phyloP scores from a whole-genome alignment of 1,140 invertebrate species.

The Lamellibrachia luymesi region DNA sequence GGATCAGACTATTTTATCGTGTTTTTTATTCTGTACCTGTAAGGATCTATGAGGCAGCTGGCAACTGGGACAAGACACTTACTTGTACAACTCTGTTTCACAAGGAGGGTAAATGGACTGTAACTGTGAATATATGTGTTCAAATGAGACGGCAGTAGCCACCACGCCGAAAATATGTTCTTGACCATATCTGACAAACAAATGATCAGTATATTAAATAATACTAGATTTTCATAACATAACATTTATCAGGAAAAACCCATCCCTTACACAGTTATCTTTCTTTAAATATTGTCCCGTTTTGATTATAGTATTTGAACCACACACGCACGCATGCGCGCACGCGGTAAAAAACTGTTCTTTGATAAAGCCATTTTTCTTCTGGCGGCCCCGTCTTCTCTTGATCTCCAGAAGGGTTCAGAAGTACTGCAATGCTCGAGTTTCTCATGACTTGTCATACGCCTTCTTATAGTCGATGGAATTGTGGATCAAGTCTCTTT shows the following conservation, averaged over 20 bases:
- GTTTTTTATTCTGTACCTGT: too few relatives aligned
- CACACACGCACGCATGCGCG: neutral
- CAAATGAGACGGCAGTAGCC: neutral
- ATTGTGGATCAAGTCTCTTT: too few relatives aligned
- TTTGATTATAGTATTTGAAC: too few relatives aligned
- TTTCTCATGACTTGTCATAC: too few relatives aligned
- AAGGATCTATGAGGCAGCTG: neutral
- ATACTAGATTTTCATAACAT: neutral
- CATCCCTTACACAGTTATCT: neutral
- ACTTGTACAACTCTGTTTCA: neutral
- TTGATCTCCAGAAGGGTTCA: too few relatives aligned
- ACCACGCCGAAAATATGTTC: neutral
- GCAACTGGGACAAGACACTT: neutral
- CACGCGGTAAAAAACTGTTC: too few relatives aligned
- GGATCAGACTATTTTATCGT: too few relatives aligned
- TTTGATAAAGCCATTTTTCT: too few relatives aligned
- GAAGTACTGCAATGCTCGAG: too few relatives aligned
- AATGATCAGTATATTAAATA: neutral
- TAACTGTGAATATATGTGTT: neutral
- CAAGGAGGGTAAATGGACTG: neutral
- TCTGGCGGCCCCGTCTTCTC: too few relatives aligned
- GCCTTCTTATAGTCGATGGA: too few relatives aligned
- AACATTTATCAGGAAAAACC: neutral
- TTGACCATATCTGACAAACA: neutral
- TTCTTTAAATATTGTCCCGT: neutral